Conservation (phyloP, 2,113 vertebrate genomes). For the Rhinichthys klamathensis region DNA sequence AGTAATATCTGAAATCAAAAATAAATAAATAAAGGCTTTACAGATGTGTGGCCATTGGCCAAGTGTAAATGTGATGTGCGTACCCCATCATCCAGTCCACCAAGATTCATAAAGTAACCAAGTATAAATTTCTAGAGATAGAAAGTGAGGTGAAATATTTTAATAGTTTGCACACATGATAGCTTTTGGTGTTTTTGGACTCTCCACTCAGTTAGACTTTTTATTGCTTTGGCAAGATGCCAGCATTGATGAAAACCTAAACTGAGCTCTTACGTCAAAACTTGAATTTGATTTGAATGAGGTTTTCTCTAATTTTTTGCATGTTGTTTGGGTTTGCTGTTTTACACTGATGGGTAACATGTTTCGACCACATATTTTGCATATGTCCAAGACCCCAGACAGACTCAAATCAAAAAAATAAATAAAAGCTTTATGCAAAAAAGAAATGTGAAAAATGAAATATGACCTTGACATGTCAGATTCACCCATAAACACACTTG, state of each 20-base stretch:
- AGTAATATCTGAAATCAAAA: too few relatives aligned
- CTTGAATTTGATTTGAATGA: background rate
- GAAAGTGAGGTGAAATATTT: background rate
- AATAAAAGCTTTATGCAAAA: background rate
- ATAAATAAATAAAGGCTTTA: background rate
- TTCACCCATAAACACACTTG: background rate
- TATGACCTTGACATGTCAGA: background rate
- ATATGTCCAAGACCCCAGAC: constrained; percentile 12
- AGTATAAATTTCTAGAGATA: background rate
- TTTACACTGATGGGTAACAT: background rate
- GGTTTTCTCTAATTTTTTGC: background rate
- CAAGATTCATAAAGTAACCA: background rate
- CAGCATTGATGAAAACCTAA: background rate
- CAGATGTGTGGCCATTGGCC: too few relatives aligned
- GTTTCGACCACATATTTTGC: constrained; percentile 37
- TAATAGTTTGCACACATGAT: background rate
- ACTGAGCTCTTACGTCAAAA: background rate
- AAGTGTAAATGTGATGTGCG: background rate
- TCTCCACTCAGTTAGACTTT: background rate
- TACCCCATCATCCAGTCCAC: background rate
- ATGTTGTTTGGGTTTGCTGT: background rate
- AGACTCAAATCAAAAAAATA: background rate
- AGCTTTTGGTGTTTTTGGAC: background rate
- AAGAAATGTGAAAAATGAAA: too few relatives aligned
- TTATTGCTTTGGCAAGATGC: background rate